Evolutionary conservation across 2,888 invertebrate species (phyloP).

Genomic region (Dasypolia templi): DNA sequence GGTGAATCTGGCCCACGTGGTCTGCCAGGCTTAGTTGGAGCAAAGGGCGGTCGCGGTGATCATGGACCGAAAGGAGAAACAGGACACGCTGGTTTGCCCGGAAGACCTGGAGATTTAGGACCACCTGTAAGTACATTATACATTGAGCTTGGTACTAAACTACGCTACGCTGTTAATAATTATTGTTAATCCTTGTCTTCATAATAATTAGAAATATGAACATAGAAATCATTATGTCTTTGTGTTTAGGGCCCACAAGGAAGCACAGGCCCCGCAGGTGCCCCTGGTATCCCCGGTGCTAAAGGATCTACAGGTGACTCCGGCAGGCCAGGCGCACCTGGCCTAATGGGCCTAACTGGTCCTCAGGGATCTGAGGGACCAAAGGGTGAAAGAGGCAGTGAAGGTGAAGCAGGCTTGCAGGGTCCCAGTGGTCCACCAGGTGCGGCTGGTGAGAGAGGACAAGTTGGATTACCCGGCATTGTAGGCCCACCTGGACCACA

Average conservation of each 20-base stretch:
- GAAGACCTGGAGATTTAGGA: constrained; percentile 94
- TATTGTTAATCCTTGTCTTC: neutral
- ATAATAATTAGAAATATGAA: neutral
- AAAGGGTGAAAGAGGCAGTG: constrained; percentile 94
- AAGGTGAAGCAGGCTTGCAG: constrained; percentile 92
- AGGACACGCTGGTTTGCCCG: constrained; percentile 94
- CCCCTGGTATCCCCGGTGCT: constrained; percentile 92
- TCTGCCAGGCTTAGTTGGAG: constrained; percentile 91
- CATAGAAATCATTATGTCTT: neutral
- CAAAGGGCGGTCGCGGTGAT: constrained; percentile 94
- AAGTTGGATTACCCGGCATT: constrained; percentile 91
- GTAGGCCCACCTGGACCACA: constrained; percentile 92
- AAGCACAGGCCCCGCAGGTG: constrained; percentile 92
- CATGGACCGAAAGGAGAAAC: constrained; percentile 94
- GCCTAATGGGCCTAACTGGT: constrained; percentile 93
- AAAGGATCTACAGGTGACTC: constrained; percentile 93
- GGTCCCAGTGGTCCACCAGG: constrained; percentile 94
- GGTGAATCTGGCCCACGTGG: constrained; percentile 92
- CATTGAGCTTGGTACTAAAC: neutral
- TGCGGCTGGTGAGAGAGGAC: constrained; percentile 92
- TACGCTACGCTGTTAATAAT: no score
- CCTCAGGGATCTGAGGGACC: constrained; percentile 93
- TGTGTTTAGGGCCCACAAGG: constrained; percentile 92
- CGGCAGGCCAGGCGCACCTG: constrained; percentile 92
- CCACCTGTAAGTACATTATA: constrained; percentile 87